Evolutionary conservation across 1,140 invertebrate genomes (phyloP), one percentile per base, ranked within the genome.

Genomic region (Apis florea): DNA sequence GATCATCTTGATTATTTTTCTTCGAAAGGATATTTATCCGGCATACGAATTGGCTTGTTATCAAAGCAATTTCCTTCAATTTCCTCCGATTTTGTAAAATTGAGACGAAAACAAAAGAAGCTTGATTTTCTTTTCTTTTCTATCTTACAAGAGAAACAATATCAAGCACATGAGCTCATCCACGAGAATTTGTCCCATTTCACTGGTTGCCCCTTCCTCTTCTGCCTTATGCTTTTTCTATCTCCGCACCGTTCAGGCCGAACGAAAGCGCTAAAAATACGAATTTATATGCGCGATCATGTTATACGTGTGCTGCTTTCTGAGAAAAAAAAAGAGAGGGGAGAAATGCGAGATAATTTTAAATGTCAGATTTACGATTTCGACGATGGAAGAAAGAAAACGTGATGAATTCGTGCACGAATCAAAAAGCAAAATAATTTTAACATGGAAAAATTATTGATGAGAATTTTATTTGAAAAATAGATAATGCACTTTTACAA

Each of bases 151-250:
- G 40, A 73, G 26, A 19, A 49, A 47, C 40, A 31, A 4, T 63
- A 63, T 72, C 49, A n/a, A 15, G 40, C 61, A 49, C 82, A 83
- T 90, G 89, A 91, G 86, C 84, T 91, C 88, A 90, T 90, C 83
- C 75, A 77, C 87, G 73, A 88, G 85, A 89, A 89, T 86, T 90
- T 90, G 91, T 90, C 91, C 90, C 85, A 91, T 89, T 91, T 92
- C 53, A 47, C 58, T 74, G 79, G 83, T 59, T 73, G 80, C 73
- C 56, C n/a, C 68, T 31, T 61, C 68, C 67, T 68, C 56, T 15
- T 26, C 78, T 58, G 15, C 21, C 78, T 59, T 63, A 0, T 8
- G 54, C 73, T 82, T 77, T 82, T 77, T 82, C 80, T 51, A 64
- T 70, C n/a, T 70, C 68, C 0, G 40, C n/a, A 21, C 17, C 40